Evolutionary conservation across 2,888 invertebrate genomes (phyloP).

Genomic region (Rhodophaea formosa): DNA sequence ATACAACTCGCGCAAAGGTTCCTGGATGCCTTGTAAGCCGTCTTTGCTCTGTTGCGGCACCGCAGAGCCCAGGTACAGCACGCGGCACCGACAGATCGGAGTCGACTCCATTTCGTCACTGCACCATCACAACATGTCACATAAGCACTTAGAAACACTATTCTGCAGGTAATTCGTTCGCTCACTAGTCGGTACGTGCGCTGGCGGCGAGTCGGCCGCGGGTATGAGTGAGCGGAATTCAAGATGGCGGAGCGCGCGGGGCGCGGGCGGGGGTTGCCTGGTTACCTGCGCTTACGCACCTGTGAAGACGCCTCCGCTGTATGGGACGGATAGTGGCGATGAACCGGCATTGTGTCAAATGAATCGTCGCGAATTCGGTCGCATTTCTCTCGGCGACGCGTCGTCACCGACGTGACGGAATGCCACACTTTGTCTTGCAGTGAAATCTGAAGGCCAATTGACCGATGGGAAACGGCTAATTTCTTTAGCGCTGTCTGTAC

Average conservation of each 20-base stretch:
- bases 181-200: conserved; percentile 56
- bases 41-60: conserved; percentile 99
- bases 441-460: conserved; percentile 72
- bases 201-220: conserved; percentile 71
- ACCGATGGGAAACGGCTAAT: conserved; percentile 52
- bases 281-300: conserved; percentile 60
- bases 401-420: conserved; percentile 67
- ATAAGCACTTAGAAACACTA: conserved; percentile 59
- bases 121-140: conserved; percentile 76
- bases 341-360: conserved; percentile 78
- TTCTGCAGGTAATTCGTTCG: conserved; percentile 38
- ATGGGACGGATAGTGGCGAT: conserved; percentile 54
- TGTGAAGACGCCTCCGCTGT: conserved; percentile 48
- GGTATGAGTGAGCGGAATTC: conserved; percentile 78
- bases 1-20: conserved; percentile 96
- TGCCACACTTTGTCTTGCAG: conserved; percentile 63
- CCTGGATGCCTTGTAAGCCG: conserved; percentile 97
- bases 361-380: conserved; percentile 74
- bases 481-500: conserved; percentile 28
- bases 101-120: conserved; percentile 86
- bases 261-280: conserved; percentile 33
- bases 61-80: conserved; percentile 96
- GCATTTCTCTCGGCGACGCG: conserved; percentile 68
- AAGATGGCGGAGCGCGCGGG: conserved; percentile 64
- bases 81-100: conserved; percentile 97